These are phyloP conservation scores for Onychorhynchus coronatus DNA, from an alignment of 2,113 vertebrate genomes.

Conservation along the genomic window DNA sequence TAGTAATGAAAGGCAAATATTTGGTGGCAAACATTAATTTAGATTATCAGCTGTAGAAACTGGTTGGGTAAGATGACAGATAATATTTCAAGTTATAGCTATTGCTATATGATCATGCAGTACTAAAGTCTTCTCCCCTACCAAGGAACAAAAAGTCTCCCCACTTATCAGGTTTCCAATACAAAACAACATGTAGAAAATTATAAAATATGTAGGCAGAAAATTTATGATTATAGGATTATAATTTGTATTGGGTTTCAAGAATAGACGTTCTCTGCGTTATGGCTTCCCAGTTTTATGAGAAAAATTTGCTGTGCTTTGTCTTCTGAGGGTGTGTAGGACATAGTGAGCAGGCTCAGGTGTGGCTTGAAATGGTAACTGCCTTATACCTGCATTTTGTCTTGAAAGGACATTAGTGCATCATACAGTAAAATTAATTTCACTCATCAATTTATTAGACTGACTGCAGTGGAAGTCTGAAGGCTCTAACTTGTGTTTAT, in stretches of 20 bases:
- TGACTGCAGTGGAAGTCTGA: neutral
- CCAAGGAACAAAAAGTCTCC: rapidly evolving
- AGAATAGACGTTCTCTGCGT: neutral
- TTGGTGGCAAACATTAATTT: neutral
- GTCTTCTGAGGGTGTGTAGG: neutral
- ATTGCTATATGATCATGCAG: neutral
- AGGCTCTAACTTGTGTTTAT: neutral
- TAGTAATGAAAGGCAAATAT: neutral
- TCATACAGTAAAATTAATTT: neutral
- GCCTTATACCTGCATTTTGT: neutral
- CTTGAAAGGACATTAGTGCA: neutral
- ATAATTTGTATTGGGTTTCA: neutral
- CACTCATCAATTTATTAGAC: neutral
- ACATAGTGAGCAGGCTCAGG: rapidly evolving
- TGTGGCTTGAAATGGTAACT: neutral
- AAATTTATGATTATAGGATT: rapidly evolving
- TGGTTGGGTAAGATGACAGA: neutral
- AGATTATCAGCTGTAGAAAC: neutral
- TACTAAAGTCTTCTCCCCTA: neutral
- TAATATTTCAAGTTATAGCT: neutral
- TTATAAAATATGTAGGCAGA: neutral
- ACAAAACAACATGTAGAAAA: neutral
- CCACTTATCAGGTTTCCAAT: neutral
- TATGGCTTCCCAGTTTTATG: neutral
- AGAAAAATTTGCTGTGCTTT: neutral